These are phyloP conservation scores for Rafetus swinhoei DNA, from an alignment of 2,113 vertebrate genomes.

Conservation along the genomic window DNA sequence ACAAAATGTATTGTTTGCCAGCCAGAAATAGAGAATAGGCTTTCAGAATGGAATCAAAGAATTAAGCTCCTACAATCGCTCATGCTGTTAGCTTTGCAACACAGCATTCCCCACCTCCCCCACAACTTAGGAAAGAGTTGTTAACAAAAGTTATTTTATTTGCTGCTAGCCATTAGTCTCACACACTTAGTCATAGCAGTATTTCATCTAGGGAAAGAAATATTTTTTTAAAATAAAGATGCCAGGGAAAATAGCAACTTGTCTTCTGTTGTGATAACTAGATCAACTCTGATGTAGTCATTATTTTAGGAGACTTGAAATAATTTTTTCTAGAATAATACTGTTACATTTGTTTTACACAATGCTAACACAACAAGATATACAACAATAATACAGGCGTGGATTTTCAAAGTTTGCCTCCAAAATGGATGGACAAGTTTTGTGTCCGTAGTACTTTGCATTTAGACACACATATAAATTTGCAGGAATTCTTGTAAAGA, in stretches of 20 bases:
- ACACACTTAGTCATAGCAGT: background rate
- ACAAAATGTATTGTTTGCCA: background rate
- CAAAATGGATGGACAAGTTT: background rate
- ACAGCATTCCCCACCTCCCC: accelerated
- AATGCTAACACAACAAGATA: conserved; percentile 1
- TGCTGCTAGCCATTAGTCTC: background rate
- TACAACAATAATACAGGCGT: background rate
- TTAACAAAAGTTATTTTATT: background rate
- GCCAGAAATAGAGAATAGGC: background rate
- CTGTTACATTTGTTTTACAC: background rate
- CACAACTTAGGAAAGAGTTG: background rate
- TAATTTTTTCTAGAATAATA: background rate
- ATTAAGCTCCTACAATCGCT: background rate
- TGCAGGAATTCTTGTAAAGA: background rate
- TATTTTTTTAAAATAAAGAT: background rate
- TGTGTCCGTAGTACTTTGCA: background rate
- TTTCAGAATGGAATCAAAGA: background rate
- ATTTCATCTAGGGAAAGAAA: background rate
- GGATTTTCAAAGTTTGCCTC: background rate
- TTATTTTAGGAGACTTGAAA: background rate
- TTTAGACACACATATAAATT: background rate
- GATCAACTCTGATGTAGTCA: background rate
- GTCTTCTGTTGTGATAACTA: background rate
- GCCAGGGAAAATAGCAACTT: background rate
- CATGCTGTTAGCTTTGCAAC: background rate